phyloP scores from a whole-genome alignment of 2,888 invertebrate species.

The Carabus problematicus region DNA sequence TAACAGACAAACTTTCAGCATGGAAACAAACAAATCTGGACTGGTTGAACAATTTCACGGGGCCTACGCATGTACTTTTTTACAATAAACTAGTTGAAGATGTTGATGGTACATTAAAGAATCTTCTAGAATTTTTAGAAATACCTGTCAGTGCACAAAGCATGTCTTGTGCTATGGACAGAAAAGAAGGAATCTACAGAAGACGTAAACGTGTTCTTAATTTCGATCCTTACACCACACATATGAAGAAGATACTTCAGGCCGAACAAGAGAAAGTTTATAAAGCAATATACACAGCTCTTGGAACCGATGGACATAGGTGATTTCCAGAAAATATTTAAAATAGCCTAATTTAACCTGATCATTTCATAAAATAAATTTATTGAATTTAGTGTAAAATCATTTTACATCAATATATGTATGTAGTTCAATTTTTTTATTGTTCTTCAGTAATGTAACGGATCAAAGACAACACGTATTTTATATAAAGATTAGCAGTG shows the following conservation, averaged over 20 bases:
- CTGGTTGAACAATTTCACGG: conserved; percentile 75
- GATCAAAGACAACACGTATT: neutral
- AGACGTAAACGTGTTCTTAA: conserved; percentile 69
- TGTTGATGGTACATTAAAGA: conserved; percentile 65
- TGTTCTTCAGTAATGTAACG: neutral
- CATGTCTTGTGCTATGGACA: conserved; percentile 66
- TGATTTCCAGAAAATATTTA: conserved; percentile 12
- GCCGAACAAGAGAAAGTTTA: conserved; percentile 63
- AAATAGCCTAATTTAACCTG: neutral
- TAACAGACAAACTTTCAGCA: conserved; percentile 67
- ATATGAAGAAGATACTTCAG: conserved; percentile 66
- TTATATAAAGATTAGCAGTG: too few relatives aligned
- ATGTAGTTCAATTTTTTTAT: neutral
- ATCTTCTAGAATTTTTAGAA: conserved; percentile 68
- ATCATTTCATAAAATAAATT: too few relatives aligned
- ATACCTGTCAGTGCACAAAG: conserved; percentile 49
- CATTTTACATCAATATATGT: neutral
- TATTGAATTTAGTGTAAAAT: neutral
- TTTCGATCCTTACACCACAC: conserved; percentile 74
- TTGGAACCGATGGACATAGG: conserved; percentile 39
- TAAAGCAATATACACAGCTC: conserved; percentile 58
- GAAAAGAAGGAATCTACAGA: conserved; percentile 76
- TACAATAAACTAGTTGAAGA: conserved; percentile 73
- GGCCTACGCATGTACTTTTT: conserved; percentile 72
- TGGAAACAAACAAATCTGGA: conserved; percentile 75